A percentile compares a stretch with the other conserved stretches of the same genome.
Evolutionary conservation across 1,140 invertebrate genomes (phyloP).

Genomic region (Zophobas atratus): DNA sequence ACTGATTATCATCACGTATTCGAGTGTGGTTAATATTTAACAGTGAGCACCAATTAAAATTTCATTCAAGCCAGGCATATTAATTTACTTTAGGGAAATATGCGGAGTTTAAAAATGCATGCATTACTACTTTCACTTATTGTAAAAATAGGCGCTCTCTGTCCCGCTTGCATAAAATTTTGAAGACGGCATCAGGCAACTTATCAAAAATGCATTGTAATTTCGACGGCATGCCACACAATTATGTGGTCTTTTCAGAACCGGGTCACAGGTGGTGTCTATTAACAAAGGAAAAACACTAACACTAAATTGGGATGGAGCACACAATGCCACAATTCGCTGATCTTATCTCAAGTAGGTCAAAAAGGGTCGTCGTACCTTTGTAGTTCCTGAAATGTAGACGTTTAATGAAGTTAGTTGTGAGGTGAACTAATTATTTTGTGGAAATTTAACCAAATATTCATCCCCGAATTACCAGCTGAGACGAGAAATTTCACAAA

Average conservation of each 20-base stretch:
- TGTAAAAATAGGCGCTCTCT: conserved; percentile 24
- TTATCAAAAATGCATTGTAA: conserved; percentile 30
- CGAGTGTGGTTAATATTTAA: conserved; percentile 28
- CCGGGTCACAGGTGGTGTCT: conserved; percentile 29
- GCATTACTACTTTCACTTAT: neutral
- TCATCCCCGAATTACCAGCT: neutral
- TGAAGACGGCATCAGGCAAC: conserved; percentile 17
- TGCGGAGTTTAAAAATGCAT: conserved; percentile 6
- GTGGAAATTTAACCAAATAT: neutral
- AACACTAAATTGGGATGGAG: neutral
- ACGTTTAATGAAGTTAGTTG: neutral
- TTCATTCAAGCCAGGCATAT: conserved; percentile 4
- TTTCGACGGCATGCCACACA: conserved; percentile 16
- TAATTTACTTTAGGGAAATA: conserved; percentile 29
- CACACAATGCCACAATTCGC: neutral
- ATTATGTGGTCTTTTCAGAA: conserved; percentile 31
- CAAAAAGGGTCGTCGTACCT: neutral
- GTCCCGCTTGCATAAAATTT: conserved; percentile 15
- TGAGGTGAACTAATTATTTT: neutral
- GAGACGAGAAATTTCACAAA: neutral
- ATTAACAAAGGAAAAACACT: conserved; percentile 15
- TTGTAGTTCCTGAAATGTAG: neutral
- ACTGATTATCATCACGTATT: conserved; percentile 38
- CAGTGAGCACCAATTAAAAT: conserved; percentile 21
- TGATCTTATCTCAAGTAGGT: conserved; percentile 6